Evolutionary conservation across 2,797 vertebrate species (phyloP), one percentile per base, ranked within the genome.

Genomic region (Spinibarbus caldwelli): DNA sequence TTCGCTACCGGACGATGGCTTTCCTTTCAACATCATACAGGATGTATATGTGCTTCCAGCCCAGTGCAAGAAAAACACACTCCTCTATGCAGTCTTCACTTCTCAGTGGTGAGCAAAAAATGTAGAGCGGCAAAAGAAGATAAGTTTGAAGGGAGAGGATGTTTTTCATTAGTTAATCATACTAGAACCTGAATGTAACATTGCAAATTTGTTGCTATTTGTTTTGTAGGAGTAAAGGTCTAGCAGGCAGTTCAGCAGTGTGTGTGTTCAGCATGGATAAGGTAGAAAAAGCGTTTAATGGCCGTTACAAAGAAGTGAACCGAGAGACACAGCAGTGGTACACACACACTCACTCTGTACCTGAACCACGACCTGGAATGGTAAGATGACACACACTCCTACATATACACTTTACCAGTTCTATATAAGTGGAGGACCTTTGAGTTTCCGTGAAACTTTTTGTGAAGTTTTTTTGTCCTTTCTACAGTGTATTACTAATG

Each of bases 311-410:
- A 26, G 97, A 98, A 85, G 96, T 99, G 88, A 99, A 98, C 93
- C 94, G 98, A 0, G 97, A 99, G 89, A 99, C 97, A 0, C 98
- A 98, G 91, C 98, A 99, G 92, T 99, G 98, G 98, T 97, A 98
- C 93, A 97, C 97, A 0, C 96, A 96, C 92, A 97, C 97, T 23
- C 90, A 96, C 83, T 92, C 94, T 0, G 94, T 96, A 76, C 97
- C 97, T 0, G 96, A 96, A 38, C 98, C 98, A 1, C 94, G 98
- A 76, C 98, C 98, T 0, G 98, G 98, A 93, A 94, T 93, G 87
- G 98, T 99, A 88, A 92, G 96, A 72, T 21, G 0, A 36, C 52
- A 38, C 47, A 45, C 11, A 54, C 31, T 31, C 7, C n/a, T 47
- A 17, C n/a, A 68, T 52, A 17, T 43, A 31, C 62, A 78, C 31